Evolutionary conservation across 2,888 invertebrate genomes (phyloP).

Genomic region (Resseliella maxima): DNA sequence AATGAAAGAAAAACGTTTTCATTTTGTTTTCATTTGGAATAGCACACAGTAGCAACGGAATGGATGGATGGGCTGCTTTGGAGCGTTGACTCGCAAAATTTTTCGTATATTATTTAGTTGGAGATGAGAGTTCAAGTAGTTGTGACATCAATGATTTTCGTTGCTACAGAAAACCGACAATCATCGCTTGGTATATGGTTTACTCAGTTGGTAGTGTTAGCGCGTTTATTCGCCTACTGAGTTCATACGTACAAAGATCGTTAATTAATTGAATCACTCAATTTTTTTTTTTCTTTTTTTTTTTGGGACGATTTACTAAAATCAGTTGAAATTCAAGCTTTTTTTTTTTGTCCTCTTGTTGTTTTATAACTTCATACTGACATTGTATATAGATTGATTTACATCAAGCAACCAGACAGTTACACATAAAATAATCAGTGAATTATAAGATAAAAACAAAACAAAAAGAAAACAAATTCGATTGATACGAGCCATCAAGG

Average conservation of each 20-base stretch:
- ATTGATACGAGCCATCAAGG: background rate
- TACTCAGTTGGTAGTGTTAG: background rate
- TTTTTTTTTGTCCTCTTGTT: background rate
- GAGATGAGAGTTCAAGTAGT: constrained; percentile 40
- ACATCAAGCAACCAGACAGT: background rate
- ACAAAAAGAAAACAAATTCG: background rate
- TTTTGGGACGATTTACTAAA: background rate
- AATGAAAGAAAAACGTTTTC: no score
- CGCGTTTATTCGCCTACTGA: background rate
- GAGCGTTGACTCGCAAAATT: background rate
- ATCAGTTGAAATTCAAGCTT: background rate
- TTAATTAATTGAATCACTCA: constrained; percentile 27
- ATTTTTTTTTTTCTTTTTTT: no score
- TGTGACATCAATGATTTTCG: constrained; percentile 29
- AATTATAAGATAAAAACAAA: background rate
- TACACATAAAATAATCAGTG: no score
- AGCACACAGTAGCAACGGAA: background rate
- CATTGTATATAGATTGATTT: background rate
- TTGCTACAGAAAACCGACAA: background rate
- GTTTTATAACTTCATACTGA: background rate
- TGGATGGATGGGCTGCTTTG: background rate
- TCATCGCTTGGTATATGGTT: constrained; percentile 21
- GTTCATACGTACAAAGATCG: background rate
- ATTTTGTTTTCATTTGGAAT: background rate
- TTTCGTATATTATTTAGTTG: background rate